Base-by-base conservation (phyloP, 2,797 vertebrate genomes). In the Lepus townsendii region DNA sequence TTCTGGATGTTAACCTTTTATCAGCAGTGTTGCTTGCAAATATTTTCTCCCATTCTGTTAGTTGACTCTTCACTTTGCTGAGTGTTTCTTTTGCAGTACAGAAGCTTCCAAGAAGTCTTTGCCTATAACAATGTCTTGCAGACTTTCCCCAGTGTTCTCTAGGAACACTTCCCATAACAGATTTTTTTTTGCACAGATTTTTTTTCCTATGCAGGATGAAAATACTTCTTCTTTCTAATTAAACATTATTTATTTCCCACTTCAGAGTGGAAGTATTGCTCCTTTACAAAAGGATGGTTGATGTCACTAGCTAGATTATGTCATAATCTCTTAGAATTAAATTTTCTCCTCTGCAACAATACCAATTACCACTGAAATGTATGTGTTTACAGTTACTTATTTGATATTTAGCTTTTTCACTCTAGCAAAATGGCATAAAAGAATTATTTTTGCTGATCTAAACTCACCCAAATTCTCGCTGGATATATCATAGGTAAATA, bases 401-500 rank as follows among this genome's bases (percentile, higher is more conserved):
- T 8, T 52, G 4, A 71, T 90, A 20, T 35, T 69, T 52, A 60
- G 5, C 30, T 85, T 13, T 35, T 17, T 69, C 30, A 38, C 32
- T 57, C 75, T 27, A 65, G 62, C 73, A 5, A 63, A 78, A 90
- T 2, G 14, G 35, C 2, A 57, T 26, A 32, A 66, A 79, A 73
- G 35, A 79, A 62, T 22, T 30, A 24, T 63, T 35, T 72, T 88
- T 54, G 1, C 26, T 79, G 10, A 75, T 19, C 32, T 54, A 65
- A 38, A 24, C 4, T 0, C 24, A 50, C 24, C 10, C 17, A 0
- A 0, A 6, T 60, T 4, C 11, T 42, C 76, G 30, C 11, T 35
- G 80, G 35, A 19, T 2, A 38, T 76, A 27, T 3, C 30, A 30
- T 27, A 69, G 32, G 35, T 1, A 11, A 4, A 30, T 72, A 32